Base-by-base conservation (phyloP, 2,888 invertebrate species). In the Spicauda simplicius region DNA sequence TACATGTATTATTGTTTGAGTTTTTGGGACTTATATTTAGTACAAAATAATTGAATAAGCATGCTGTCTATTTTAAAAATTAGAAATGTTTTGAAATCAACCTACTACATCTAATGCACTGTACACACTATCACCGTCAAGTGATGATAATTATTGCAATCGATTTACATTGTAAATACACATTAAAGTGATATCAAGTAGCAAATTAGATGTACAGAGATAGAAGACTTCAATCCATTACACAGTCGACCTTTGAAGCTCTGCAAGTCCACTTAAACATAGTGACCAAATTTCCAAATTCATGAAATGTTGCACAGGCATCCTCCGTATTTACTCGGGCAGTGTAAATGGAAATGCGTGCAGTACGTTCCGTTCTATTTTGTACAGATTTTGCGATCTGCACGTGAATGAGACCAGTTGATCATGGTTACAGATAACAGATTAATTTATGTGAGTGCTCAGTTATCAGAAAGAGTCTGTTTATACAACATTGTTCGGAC, bases 381-480 rank as follows among this genome's bases (percentile, higher is more conserved):
- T 75, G 76, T 79, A 76, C 78, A 77, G 80, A 82, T 80, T 84
- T 80, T 73, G 37, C 25, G 73, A 79, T 71, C 77, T 78, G 73
- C 70, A 75, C 76, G 75, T 78, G 79, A 82, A 80, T 77, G 75
- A 76, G 73, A 73, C 72, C 81, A 77, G 81, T 81, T 77, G 81
- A 85, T 85, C 79, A 59, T 60, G 59, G 74, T 64, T 66, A 71
- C 74, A 74, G 80, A 85, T 80, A 83, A 77, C 76, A 80, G 78
- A 80, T 82, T 84, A 84, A 83, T 85, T 82, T 84, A 80, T 80
- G 78, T 79, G 81, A 86, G 84, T 84, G 83, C 80, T 74, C 70
- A 69, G 71, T 25, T 68, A 70, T 68, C 67, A 69, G 74, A 75
- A 74, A 74, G 70, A 74, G 72, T 76, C 70, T 75, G 72, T 73